Evolutionary conservation across 2,113 vertebrate genomes (phyloP), one percentile per base, ranked within the genome.

Genomic region (Butorides virescens): DNA sequence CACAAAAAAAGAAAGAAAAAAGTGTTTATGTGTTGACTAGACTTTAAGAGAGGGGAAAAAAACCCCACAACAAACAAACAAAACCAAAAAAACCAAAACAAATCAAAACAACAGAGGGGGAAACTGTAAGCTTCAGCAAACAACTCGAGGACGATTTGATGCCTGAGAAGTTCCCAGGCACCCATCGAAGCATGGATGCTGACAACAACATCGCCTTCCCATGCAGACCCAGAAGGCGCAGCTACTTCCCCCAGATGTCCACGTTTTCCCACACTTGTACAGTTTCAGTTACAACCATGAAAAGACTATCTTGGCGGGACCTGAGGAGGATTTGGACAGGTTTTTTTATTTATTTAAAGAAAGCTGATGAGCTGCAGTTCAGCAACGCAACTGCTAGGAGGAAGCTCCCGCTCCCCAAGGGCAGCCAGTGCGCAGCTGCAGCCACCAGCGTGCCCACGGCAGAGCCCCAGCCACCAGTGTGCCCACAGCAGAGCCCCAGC

Each of bases 371-470:
- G 46, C 58, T 62, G 46, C 58, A 86, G 27, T 32, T 79, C 66
- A 62, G 53, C 62, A 65, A 26, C 19, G 62, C 39, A 37, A 12
- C 30, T 36, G 34, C 34, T 1, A 47, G 39, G 56, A 91, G 27
- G 85, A 55, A 86, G 58, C 37, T 66, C 10, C 2, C 11, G 7
- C 17, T 87, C 39, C 73, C 81, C 85, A 56, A 67, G 53, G 52
- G 49, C 70, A 42, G 62, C 3, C 0, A 1, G 39, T 2, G 13
- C 46, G 61, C 23, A 26, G 66, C 30, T 8, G 0, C 80, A 87
- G 61, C 9, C 17, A 61, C 13, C 37, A 36, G 30, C 3, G 9
- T 27, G 27, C 37, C 39, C 26, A 7, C 2, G 20, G 18, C 10
- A 3, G 20, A 87, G 68, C 56, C 88, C 11, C 65, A 53, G 55